These are phyloP conservation scores for Chelon labrosus DNA, from an alignment of 2,797 vertebrate species.

Conservation along the genomic window DNA sequence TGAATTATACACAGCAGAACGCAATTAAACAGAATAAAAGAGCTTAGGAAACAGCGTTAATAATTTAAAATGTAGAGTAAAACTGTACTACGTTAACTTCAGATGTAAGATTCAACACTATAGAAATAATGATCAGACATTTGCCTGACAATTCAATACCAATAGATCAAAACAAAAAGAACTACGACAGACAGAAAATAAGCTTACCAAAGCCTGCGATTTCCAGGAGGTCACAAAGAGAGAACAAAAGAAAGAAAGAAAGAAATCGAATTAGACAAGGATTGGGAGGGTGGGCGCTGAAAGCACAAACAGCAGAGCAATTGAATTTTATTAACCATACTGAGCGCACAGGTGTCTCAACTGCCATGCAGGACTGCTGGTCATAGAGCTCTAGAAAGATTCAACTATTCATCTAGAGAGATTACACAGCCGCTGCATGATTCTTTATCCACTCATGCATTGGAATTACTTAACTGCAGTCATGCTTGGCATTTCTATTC, in stretches of 20 bases:
- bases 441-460: conserved; percentile 83
- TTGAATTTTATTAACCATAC: conserved; percentile 60
- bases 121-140: neutral
- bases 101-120: neutral
- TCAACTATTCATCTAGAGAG: conserved; percentile 66
- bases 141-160: neutral
- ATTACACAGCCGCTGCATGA: conserved; percentile 73
- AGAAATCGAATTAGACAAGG: conserved; percentile 72
- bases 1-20: conserved; percentile 21
- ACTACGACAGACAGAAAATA: neutral
- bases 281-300: conserved; percentile 23
- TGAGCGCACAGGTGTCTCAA: conserved; percentile 75
- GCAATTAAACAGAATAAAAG: conserved; percentile 4
- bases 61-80: conserved; percentile 2
- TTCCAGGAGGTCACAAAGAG: conserved; percentile 74
- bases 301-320: conserved; percentile 70
- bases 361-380: conserved; percentile 85
- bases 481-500: conserved; percentile 84
- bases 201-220: conserved; percentile 91
- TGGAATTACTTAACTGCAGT: conserved; percentile 79
- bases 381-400: conserved; percentile 70
- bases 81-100: conserved; percentile 4
- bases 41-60: neutral
- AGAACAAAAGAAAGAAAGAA: conserved; percentile 72
- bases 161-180: conserved; percentile 5